phyloP scores from a whole-genome alignment of 2,888 invertebrate genomes.

The Zygaena filipendulae region DNA sequence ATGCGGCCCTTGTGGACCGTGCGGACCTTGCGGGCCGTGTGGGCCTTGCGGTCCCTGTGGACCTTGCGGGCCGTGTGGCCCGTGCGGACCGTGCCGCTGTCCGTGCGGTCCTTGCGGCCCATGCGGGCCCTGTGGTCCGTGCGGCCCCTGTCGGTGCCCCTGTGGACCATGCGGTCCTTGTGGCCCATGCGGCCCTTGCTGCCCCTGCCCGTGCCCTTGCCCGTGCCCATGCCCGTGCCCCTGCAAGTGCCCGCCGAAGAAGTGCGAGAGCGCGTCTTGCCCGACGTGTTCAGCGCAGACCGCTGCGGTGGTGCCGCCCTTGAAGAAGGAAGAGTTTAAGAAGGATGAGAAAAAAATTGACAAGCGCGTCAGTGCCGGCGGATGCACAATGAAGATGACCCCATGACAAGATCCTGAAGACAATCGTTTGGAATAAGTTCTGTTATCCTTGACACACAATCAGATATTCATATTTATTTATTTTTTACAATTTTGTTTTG shows the following conservation, averaged over 20 bases:
- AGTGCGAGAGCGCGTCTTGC: conserved; percentile 20
- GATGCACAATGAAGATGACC: conserved; percentile 9
- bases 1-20: conserved; percentile 23
- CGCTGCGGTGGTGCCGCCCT: conserved; percentile 14
- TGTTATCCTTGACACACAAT: too few species aligned
- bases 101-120: conserved; percentile 25
- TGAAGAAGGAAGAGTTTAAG: neutral
- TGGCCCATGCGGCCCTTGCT: conserved; percentile 23
- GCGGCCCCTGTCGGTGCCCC: conserved; percentile 22
- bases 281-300: conserved; percentile 18
- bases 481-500: too few species aligned
- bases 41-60: conserved; percentile 24
- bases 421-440: too few species aligned
- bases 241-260: conserved; percentile 17
- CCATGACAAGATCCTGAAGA: conserved; percentile 9
- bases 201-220: conserved; percentile 21
- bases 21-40: conserved; percentile 20
- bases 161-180: conserved; percentile 28
- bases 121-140: conserved; percentile 35
- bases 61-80: conserved; percentile 23
- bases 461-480: too few species aligned
- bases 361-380: conserved; percentile 6
- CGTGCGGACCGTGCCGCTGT: conserved; percentile 17
- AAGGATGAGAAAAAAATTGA: neutral
- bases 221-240: conserved; percentile 21